Conservation (phyloP, 2,888 invertebrate genomes). For the Mythimna impura region DNA sequence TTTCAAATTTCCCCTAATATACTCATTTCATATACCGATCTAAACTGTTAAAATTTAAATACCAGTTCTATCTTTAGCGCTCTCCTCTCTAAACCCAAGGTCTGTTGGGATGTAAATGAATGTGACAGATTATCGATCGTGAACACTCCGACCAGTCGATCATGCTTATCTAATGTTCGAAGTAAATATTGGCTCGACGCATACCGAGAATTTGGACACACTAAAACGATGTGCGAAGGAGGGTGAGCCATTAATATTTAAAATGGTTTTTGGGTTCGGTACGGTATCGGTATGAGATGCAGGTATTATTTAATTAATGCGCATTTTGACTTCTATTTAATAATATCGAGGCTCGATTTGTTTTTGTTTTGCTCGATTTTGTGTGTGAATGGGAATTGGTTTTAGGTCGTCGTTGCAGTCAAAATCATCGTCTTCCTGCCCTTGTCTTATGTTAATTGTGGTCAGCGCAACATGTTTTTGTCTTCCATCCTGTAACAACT, state of each 20-base stretch:
- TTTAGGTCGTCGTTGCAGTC: background rate
- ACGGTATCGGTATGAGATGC: conserved; percentile 11
- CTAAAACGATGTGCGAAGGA: conserved; percentile 63
- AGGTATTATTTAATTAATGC: conserved; percentile 49
- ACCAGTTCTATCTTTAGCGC: conserved; percentile 36
- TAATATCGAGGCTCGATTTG: conserved; percentile 31
- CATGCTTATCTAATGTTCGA: conserved; percentile 75
- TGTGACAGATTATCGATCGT: conserved; percentile 66
- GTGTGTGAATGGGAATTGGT: background rate
- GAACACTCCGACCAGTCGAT: conserved; percentile 69
- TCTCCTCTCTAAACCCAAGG: conserved; percentile 48
- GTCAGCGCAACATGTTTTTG: too few species aligned
- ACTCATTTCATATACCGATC: background rate
- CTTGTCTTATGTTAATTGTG: too few species aligned
- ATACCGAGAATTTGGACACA: conserved; percentile 73
- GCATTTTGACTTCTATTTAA: conserved; percentile 29
- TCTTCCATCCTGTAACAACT: background rate
- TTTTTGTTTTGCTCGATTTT: conserved; percentile 22
- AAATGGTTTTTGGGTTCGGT: conserved; percentile 63
- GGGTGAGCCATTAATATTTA: conserved; percentile 60
- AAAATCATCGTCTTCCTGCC: background rate
- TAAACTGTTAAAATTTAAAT: conserved; percentile 27
- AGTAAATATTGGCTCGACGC: conserved; percentile 80
- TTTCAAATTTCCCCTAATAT: too few species aligned
- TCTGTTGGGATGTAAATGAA: conserved; percentile 48